phyloP scores from a whole-genome alignment of 2,888 invertebrate genomes.

The Drymonia ruficornis region DNA sequence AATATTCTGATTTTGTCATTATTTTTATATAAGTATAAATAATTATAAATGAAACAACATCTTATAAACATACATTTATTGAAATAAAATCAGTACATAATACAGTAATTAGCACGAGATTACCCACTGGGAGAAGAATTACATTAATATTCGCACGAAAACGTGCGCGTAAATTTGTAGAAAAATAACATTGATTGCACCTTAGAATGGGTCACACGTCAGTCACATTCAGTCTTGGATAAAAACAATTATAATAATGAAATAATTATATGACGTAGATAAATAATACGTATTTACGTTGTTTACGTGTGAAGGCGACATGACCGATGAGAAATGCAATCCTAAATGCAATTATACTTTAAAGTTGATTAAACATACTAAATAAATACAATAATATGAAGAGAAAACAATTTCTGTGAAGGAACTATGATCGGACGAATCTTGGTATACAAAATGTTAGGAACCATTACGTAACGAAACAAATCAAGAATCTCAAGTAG shows the following conservation, averaged over 20 bases:
- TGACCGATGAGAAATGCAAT: constrained; percentile 3
- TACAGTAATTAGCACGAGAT: constrained; percentile 3
- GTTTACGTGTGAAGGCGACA: neutral
- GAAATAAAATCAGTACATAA: constrained; percentile 4
- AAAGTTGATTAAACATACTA: neutral
- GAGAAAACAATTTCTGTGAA: neutral
- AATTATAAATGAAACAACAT: neutral
- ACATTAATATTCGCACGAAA: constrained; percentile 2
- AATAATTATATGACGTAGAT: neutral
- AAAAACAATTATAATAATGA: constrained; percentile 2
- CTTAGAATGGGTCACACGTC: neutral
- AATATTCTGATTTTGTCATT: constrained; percentile 23
- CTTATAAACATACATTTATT: constrained; percentile 5
- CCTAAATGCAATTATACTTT: neutral
- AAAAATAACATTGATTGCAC: constrained; percentile 7
- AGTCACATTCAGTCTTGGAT: constrained; percentile 4
- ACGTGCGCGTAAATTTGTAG: constrained; percentile 6
- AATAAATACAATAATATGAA: no score
- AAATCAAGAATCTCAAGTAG: no score
- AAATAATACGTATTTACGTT: neutral
- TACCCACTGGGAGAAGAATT: constrained; percentile 5
- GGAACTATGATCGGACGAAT: neutral
- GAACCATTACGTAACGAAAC: neutral
- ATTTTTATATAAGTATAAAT: neutral
- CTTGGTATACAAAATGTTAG: neutral